Conservation (phyloP, 2,113 vertebrate genomes). For the Malurus melanocephalus region DNA sequence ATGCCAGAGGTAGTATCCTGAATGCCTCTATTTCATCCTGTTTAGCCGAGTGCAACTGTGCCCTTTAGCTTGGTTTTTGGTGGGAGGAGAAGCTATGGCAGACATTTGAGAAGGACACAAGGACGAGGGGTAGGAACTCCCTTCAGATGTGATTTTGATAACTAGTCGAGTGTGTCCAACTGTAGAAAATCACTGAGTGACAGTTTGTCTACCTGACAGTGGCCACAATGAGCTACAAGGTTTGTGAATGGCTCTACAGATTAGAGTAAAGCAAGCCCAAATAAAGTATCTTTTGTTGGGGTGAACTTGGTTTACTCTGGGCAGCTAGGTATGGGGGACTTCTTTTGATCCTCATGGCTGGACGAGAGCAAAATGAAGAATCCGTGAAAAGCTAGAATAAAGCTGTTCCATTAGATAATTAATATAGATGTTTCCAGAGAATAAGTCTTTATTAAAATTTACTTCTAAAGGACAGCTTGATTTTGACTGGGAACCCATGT, state of each 20-base stretch:
- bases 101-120: slow-evolving; percentile 83
- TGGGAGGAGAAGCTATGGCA: slow-evolving; percentile 80
- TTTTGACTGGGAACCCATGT: not conserved
- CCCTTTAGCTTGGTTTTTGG: slow-evolving; percentile 82
- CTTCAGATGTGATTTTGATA: slow-evolving; percentile 79
- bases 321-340: slow-evolving; percentile 45
- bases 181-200: slow-evolving; percentile 80
- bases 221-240: slow-evolving; percentile 78
- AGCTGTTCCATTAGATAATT: slow-evolving; percentile 24
- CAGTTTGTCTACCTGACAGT: slow-evolving; percentile 81
- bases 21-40: slow-evolving; percentile 76
- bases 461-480: not conserved
- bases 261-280: slow-evolving; percentile 70
- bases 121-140: slow-evolving; percentile 71
- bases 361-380: not conserved
- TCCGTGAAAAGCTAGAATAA: slow-evolving; percentile 19
- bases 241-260: slow-evolving; percentile 77
- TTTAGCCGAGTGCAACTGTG: slow-evolving; percentile 75
- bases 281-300: slow-evolving; percentile 76
- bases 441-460: slow-evolving; percentile 14
- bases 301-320: slow-evolving; percentile 55
- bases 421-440: not conserved
- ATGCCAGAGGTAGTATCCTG: slow-evolving; percentile 69
- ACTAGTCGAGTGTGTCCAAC: slow-evolving; percentile 78
- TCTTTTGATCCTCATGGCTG: slow-evolving; percentile 33